Evolutionary conservation across 2,888 invertebrate genomes (phyloP).

Genomic region (Belgica antarctica): DNA sequence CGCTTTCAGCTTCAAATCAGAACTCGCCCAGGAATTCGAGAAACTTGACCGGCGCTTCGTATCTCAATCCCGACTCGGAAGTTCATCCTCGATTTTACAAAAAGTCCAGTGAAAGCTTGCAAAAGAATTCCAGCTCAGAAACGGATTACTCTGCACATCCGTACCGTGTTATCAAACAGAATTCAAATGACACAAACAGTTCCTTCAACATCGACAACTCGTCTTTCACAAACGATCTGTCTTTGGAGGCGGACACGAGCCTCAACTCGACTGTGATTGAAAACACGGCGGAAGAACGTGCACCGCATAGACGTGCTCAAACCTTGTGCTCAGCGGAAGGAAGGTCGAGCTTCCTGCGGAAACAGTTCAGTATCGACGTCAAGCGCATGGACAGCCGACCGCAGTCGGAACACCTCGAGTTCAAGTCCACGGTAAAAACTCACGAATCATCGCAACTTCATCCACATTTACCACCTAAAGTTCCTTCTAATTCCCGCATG

Average conservation of each 20-base stretch:
- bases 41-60: not conserved
- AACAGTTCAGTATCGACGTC: slow-evolving; percentile 55
- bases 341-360: slow-evolving; percentile 53
- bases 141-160: slow-evolving; percentile 55
- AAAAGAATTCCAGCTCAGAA: slow-evolving; percentile 55
- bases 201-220: slow-evolving; percentile 55
- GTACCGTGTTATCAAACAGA: slow-evolving; percentile 55
- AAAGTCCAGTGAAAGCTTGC: slow-evolving; percentile 55
- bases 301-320: slow-evolving; percentile 50
- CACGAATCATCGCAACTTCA: slow-evolving; percentile 29
- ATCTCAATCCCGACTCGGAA: slow-evolving; percentile 37
- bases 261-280: slow-evolving; percentile 47
- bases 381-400: slow-evolving; percentile 42
- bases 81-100: slow-evolving; percentile 50
- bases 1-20: not conserved
- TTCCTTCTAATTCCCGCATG: slow-evolving; percentile 15
- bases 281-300: slow-evolving; percentile 45
- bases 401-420: slow-evolving; percentile 29
- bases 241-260: slow-evolving; percentile 52
- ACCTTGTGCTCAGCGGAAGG: slow-evolving; percentile 50
- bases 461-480: not conserved
- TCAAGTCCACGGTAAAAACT: slow-evolving; percentile 14
- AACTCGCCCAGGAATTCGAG: slow-evolving; percentile 17
- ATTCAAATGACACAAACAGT: slow-evolving; percentile 56
- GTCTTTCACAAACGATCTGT: slow-evolving; percentile 53